A percentile compares a stretch with the other conserved stretches of the same genome.
Conservation (phyloP, 2,113 vertebrate genomes). For the Coryphaenoides rupestris region DNA sequence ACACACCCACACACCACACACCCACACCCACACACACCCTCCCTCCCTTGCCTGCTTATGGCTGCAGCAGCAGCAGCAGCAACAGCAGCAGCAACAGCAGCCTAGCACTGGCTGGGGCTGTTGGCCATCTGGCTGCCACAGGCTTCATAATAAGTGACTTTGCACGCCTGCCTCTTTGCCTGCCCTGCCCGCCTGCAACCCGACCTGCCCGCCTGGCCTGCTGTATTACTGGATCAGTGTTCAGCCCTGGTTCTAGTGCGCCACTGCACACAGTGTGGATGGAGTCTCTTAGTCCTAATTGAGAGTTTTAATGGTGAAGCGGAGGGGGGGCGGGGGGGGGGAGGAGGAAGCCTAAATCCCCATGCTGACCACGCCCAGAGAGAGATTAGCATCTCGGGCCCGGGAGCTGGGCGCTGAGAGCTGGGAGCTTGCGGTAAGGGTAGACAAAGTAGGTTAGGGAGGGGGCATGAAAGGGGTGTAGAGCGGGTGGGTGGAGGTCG, state of each 20-base stretch:
- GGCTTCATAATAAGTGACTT: conserved; percentile 58
- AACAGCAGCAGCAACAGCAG: conserved; percentile 19
- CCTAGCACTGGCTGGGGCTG: conserved; percentile 45
- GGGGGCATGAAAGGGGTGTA: too few species aligned
- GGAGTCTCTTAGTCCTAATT: conserved; percentile 68
- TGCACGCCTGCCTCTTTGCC: conserved; percentile 28
- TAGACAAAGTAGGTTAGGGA: conserved; percentile 48
- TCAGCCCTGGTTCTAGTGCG: conserved; percentile 31
- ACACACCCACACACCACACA: not conserved
- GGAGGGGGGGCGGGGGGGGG: conserved; percentile 27
- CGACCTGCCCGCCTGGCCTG: conserved; percentile 9
- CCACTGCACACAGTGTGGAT: conserved; percentile 60
- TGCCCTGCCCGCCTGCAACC: too few species aligned
- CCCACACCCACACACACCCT: not conserved
- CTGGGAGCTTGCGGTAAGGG: conserved; percentile 49
- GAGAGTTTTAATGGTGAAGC: conserved; percentile 62
- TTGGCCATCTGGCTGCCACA: conserved; percentile 62
- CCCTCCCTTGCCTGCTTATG: conserved; percentile 8
- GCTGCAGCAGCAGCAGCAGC: conserved; percentile 19
- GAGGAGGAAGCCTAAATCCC: conserved; percentile 51
- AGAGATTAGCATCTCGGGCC: conserved; percentile 56
- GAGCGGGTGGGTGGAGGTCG: conserved; percentile 28
- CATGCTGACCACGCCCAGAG: conserved; percentile 53
- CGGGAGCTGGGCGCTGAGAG: conserved; percentile 59
- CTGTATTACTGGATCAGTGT: conserved; percentile 45